These are phyloP conservation scores for Ianthella basta DNA, from an alignment of 37 sponge, comb jelly and placozoan species.

Conservation along the genomic window DNA sequence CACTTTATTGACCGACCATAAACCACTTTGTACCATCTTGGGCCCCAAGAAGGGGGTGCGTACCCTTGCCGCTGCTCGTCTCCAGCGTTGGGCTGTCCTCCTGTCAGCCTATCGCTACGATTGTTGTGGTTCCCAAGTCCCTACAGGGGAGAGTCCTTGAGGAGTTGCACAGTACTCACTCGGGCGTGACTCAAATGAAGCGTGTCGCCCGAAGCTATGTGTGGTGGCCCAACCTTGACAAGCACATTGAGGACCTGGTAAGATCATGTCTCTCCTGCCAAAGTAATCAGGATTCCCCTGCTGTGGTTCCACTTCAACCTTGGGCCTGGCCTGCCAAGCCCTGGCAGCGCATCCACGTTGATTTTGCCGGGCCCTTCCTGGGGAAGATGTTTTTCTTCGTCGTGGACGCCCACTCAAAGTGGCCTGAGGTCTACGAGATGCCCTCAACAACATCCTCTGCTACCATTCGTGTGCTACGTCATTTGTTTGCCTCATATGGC, in stretches of 20 bases:
- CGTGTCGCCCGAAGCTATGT: slow-evolving; percentile 34
- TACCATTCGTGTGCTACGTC: slow-evolving; percentile 14
- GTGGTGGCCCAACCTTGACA: slow-evolving; percentile 55
- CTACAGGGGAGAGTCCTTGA: slow-evolving; percentile 26
- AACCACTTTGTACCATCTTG: too few relatives aligned
- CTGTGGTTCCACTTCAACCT: slow-evolving; percentile 39
- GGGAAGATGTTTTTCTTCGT: slow-evolving; percentile 33
- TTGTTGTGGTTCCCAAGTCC: slow-evolving; percentile 33
- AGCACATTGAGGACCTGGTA: slow-evolving; percentile 21
- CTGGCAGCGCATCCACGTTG: slow-evolving; percentile 50
- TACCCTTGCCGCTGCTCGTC: too few relatives aligned
- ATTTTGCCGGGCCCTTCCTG: slow-evolving; percentile 43
- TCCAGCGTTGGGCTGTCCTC: too few relatives aligned
- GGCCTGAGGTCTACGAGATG: slow-evolving; percentile 39
- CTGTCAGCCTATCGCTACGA: background rate
- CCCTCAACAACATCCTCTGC: slow-evolving; percentile 1
- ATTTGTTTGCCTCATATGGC: slow-evolving; percentile 35
- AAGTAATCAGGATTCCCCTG: background rate
- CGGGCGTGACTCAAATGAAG: slow-evolving; percentile 44
- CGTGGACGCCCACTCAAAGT: slow-evolving; percentile 57
- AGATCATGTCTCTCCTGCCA: slow-evolving; percentile 29
- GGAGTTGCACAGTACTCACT: slow-evolving; percentile 39
- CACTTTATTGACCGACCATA: too few relatives aligned
- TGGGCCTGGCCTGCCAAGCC: slow-evolving; percentile 55
- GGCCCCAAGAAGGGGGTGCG: too few relatives aligned